Evolutionary conservation across 2,888 invertebrate species (phyloP), one percentile per base, ranked within the genome.

Genomic region (Melitaea athalia): DNA sequence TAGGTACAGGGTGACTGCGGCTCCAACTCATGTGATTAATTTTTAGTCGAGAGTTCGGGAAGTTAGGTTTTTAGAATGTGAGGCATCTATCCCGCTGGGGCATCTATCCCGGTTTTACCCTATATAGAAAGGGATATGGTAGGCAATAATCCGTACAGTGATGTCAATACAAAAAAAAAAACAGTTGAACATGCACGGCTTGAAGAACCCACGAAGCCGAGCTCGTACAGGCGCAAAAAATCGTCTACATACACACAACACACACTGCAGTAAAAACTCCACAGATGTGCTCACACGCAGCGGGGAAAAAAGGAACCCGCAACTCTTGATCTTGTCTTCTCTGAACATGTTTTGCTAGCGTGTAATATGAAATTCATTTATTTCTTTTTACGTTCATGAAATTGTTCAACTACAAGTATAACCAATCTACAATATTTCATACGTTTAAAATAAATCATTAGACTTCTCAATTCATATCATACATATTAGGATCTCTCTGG

Each of bases 221-320:
- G 73, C 81, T 79, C 79, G 82, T 80, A 84, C 76, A 72, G 74
- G 71, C 76, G 82, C 84, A 87, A 88, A 83, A 79, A 79, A 77
- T 75, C 78, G 73, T 74, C 71, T 79, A 79, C 74, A 77, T 79
- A 79, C 74, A 77, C 78, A 72, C 66, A 14, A 77, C 83, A 82
- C 82, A 84, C 76, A 81, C 76, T 78, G 68, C 68, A 75, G 77
- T 78, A 83, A 85, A 86, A 55, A 85, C 84, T 79, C 77, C 78
- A 83, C 89, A 89, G 86, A 89, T 91, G 91, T 88, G 87, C 83
- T 87, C 87, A 85, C 87, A 87, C 85, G 86, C 87, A 85, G 79
- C 79, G 85, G 76, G 77, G 82, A 83, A 88, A 89, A 88, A 88
- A 87, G 79, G 77, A 75, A 79, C 78, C 78, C 80, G 70, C 62